A percentile compares a stretch with the other conserved stretches of the same genome.
Evolutionary conservation across 2,888 invertebrate species (phyloP).

Genomic region (Eristalinus sepulchralis): DNA sequence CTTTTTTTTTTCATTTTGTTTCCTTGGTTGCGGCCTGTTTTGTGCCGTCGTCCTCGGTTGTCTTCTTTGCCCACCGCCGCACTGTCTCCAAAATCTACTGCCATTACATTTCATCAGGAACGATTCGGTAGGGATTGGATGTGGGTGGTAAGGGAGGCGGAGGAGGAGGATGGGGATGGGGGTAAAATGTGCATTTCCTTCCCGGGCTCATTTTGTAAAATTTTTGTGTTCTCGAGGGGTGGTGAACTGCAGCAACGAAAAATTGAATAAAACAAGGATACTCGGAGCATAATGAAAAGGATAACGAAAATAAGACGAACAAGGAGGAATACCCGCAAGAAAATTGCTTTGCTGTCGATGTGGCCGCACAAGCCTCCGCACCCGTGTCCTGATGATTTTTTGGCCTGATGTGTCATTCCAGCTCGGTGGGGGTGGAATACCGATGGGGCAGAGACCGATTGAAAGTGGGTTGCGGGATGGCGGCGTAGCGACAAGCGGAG

Average conservation of each 20-base stretch:
- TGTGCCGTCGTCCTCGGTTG: slow-evolving; percentile 12
- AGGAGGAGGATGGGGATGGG: not conserved
- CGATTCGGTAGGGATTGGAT: not conserved
- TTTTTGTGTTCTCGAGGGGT: not conserved
- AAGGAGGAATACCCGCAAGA: slow-evolving; percentile 65
- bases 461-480: not conserved
- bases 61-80: not conserved
- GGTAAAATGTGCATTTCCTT: slow-evolving; percentile 69
- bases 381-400: slow-evolving; percentile 49
- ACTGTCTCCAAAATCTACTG: slow-evolving; percentile 63
- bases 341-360: slow-evolving; percentile 67
- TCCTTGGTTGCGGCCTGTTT: slow-evolving; percentile 44
- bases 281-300: slow-evolving; percentile 63
- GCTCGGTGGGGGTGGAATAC: not conserved
- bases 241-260: not conserved
- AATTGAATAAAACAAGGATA: slow-evolving; percentile 55
- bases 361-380: slow-evolving; percentile 13
- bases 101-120: slow-evolving; percentile 66
- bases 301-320: slow-evolving; percentile 49
- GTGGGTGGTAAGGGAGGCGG: not conserved
- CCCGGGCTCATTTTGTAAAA: slow-evolving; percentile 37
- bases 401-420: slow-evolving; percentile 37
- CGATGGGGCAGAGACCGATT: not conserved
- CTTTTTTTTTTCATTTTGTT: slow-evolving; percentile 45
- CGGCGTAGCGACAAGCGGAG: not conserved